Evolutionary conservation across 2,888 invertebrate species (phyloP), one percentile per base, ranked within the genome.

Genomic region (Hemithea aestivaria): DNA sequence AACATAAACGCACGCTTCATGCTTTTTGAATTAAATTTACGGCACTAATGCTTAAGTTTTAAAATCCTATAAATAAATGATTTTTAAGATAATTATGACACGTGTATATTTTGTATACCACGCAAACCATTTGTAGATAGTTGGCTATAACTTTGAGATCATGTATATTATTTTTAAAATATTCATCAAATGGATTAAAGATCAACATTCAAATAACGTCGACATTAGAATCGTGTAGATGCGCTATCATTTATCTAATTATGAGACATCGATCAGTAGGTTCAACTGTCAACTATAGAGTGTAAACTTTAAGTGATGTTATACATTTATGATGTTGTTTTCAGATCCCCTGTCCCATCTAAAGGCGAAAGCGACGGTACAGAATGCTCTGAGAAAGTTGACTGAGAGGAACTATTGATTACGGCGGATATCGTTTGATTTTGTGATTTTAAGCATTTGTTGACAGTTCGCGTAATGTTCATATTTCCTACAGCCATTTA

Each of bases 281-380:
- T 27, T 29, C 29, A 27, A 9, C 10, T 11, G 9, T 26, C 9
- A 8, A n/a, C 22, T 7, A 8, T 7, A 8, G 5, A 16, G 21
- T 2, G 3, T 28, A n/a, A 12, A 28, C 4, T 20, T 8, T 10
- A 32, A 10, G 22, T 42, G n/a, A 28, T 22, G 34, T 37, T 27
- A 39, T 40, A 48, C 31, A 44, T 52, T 51, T 41, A 28, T 35
- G 39, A 37, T 56, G 66, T 65, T 55, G 51, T 62, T 85, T 87
- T 65, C 84, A 87, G 87, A 85, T 83, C 85, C 87, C 72, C 71
- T 85, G 71, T 79, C 84, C 52, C 85, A 85, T 56, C 82, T 83
- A 79, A 87, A 85, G 73, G 87, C 87, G 80, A 87, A 85, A 68
- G 85, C 84, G 77, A 87, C 85, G 58, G 87, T 87, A 64, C 87